phyloP scores from a whole-genome alignment of 2,888 invertebrate species.

The Meliscaeva auricollis region DNA sequence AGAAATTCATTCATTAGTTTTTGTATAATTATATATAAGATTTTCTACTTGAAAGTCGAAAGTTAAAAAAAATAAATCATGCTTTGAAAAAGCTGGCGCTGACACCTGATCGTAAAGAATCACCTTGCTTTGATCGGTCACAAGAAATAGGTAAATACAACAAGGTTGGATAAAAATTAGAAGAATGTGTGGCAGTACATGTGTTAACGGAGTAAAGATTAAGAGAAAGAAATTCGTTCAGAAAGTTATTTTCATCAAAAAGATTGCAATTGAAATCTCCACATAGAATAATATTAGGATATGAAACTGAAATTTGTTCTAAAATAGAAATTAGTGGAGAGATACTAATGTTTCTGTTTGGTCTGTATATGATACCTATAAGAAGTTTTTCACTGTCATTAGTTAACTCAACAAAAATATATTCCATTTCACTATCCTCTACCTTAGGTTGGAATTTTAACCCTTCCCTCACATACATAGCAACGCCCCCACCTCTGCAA shows the following conservation, averaged over 20 bases:
- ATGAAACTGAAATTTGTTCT: slow-evolving; percentile 17
- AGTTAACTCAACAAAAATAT: background rate
- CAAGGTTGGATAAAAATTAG: too few relatives aligned
- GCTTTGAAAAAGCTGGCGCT: too few relatives aligned
- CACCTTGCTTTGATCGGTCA: too few relatives aligned
- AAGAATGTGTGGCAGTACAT: too few relatives aligned
- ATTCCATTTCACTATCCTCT: background rate
- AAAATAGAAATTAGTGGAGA: background rate
- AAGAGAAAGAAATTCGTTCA: background rate
- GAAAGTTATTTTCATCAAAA: slow-evolving; percentile 2
- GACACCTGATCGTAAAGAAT: too few relatives aligned
- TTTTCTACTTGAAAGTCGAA: too few relatives aligned
- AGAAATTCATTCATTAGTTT: too few relatives aligned
- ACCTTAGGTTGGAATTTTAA: background rate
- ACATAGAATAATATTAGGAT: slow-evolving; percentile 6
- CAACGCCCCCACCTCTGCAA: slow-evolving; percentile 10
- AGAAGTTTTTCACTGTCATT: background rate
- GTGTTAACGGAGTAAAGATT: too few relatives aligned
- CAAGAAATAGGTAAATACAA: too few relatives aligned
- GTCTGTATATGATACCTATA: background rate
- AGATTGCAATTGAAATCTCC: slow-evolving; percentile 7
- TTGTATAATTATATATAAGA: too few relatives aligned
- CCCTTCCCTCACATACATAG: slow-evolving; percentile 15
- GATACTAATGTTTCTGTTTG: slow-evolving; percentile 2
- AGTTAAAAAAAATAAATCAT: too few relatives aligned